phyloP scores from a whole-genome alignment of 2,888 invertebrate species.

The Blomia tropicalis region DNA sequence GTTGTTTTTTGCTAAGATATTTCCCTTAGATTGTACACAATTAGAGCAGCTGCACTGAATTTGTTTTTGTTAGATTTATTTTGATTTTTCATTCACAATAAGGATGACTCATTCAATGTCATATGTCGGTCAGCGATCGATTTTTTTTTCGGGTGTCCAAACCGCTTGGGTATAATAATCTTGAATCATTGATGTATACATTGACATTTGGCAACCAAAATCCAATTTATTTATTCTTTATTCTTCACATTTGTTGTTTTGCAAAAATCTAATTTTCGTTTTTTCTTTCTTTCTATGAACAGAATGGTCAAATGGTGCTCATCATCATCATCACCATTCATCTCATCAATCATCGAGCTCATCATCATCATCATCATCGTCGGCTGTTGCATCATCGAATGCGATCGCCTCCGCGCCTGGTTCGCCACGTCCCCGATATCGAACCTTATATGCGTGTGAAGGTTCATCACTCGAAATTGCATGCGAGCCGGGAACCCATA shows the following conservation, averaged over 20 bases:
- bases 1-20: too few relatives aligned
- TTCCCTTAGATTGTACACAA: too few relatives aligned
- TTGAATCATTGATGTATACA: too few relatives aligned
- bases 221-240: not conserved
- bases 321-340: not conserved
- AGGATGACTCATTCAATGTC: too few relatives aligned
- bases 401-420: not conserved
- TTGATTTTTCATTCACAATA: too few relatives aligned
- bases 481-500: conserved; percentile 69
- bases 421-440: conserved; percentile 41
- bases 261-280: not conserved
- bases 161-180: too few relatives aligned
- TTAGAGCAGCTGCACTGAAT: too few relatives aligned
- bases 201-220: not conserved
- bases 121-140: too few relatives aligned
- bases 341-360: not conserved
- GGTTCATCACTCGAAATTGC: conserved; percentile 73
- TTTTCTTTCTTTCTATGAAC: not conserved
- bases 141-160: too few relatives aligned
- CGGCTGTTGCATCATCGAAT: not conserved
- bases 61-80: too few relatives aligned
- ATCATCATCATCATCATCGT: not conserved
- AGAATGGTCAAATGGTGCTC: not conserved
- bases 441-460: conserved; percentile 85
- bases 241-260: not conserved